These are phyloP conservation scores for Cyprinodon tularosa DNA, from an alignment of 2,113 vertebrate genomes.

Conservation along the genomic window DNA sequence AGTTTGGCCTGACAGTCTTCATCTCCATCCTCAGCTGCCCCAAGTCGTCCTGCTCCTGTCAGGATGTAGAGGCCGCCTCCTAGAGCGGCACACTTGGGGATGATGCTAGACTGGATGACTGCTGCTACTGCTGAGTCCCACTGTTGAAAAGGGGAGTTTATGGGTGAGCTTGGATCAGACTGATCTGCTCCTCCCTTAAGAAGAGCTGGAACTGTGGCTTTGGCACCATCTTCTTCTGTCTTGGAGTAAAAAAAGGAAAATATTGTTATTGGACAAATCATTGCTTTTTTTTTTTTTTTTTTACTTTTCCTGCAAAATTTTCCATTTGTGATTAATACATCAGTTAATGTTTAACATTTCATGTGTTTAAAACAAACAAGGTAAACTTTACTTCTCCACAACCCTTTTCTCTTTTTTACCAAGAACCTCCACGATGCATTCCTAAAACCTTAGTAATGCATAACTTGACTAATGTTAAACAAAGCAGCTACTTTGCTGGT, in stretches of 20 bases:
- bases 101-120: slow-evolving; percentile 55
- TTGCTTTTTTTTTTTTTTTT: not conserved
- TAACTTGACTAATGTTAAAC: not conserved
- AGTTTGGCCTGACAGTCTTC: slow-evolving; percentile 44
- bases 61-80: slow-evolving; percentile 74
- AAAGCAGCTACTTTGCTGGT: too few relatives aligned
- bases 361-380: not conserved
- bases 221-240: slow-evolving; percentile 29
- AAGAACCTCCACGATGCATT: not conserved
- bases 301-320: not conserved
- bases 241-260: slow-evolving; percentile 24
- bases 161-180: slow-evolving; percentile 9
- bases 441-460: not conserved
- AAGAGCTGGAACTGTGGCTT: slow-evolving; percentile 62
- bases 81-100: slow-evolving; percentile 63
- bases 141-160: slow-evolving; percentile 50
- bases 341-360: not conserved
- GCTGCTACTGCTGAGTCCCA: slow-evolving; percentile 72
- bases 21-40: slow-evolving; percentile 37
- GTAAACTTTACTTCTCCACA: not conserved
- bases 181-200: slow-evolving; percentile 40
- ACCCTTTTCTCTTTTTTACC: not conserved
- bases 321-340: not conserved
- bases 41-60: slow-evolving; percentile 55
- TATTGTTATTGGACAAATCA: slow-evolving; percentile 8